These are phyloP conservation scores for Alcis repandata DNA, from an alignment of 2,888 invertebrate genomes.

Conservation along the genomic window DNA sequence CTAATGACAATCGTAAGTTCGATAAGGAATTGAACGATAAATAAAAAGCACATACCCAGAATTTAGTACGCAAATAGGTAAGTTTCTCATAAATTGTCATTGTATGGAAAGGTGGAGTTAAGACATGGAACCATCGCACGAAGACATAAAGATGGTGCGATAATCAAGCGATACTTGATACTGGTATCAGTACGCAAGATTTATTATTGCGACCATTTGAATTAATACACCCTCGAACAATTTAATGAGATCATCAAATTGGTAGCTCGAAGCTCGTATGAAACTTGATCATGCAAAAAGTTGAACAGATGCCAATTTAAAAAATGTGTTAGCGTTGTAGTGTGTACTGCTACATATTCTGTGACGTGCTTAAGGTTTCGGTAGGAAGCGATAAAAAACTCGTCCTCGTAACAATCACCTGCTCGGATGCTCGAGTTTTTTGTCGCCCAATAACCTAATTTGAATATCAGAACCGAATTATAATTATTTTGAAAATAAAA, in stretches of 20 bases:
- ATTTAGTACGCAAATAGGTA: background rate
- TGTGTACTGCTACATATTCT: slow-evolving; percentile 1
- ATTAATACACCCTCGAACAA: slow-evolving; percentile 52
- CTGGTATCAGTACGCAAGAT: slow-evolving; percentile 31
- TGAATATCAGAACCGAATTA: slow-evolving; percentile 39
- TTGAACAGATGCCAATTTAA: slow-evolving; percentile 55
- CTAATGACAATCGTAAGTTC: no score
- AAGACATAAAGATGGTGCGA: slow-evolving; percentile 28
- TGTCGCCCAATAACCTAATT: slow-evolving; percentile 42
- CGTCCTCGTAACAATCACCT: slow-evolving; percentile 46
- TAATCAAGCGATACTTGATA: slow-evolving; percentile 35
- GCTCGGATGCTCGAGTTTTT: slow-evolving; percentile 41
- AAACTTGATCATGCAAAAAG: slow-evolving; percentile 51
- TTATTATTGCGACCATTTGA: slow-evolving; percentile 44
- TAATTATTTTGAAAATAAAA: slow-evolving; percentile 24
- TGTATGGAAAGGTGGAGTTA: background rate
- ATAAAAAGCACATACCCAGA: background rate
- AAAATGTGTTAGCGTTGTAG: slow-evolving; percentile 31
- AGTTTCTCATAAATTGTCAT: slow-evolving; percentile 5
- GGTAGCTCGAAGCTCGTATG: slow-evolving; percentile 45
- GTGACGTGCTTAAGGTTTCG: slow-evolving; percentile 39
- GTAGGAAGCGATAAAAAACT: slow-evolving; percentile 46
- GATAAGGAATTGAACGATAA: background rate
- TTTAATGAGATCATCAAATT: slow-evolving; percentile 59
- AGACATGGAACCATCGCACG: slow-evolving; percentile 13